Evolutionary conservation across 2,797 vertebrate genomes (phyloP).

Genomic region (Semotilus atromaculatus): DNA sequence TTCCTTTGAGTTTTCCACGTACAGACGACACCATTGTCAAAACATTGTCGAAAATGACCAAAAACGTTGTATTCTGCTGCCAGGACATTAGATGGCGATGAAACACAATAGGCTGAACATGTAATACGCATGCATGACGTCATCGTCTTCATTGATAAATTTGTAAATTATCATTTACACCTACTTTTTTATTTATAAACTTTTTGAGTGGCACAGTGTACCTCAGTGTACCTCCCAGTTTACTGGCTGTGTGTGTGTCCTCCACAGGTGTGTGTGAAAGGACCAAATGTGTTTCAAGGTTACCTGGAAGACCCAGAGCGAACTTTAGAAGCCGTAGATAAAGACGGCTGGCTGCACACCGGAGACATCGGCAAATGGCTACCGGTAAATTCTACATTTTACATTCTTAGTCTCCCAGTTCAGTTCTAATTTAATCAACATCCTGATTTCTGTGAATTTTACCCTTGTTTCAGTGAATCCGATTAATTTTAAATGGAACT

Average conservation of each 20-base stretch:
- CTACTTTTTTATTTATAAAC: neutral
- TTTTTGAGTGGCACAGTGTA: neutral
- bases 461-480: neutral
- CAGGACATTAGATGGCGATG: too few relatives aligned
- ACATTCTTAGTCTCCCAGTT: neutral
- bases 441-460: neutral
- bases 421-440: neutral
- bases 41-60: too few relatives aligned
- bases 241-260: neutral
- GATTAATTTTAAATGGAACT: neutral
- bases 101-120: too few relatives aligned
- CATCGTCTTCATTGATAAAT: too few relatives aligned
- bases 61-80: too few relatives aligned
- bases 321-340: constrained; percentile 88
- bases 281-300: constrained; percentile 91
- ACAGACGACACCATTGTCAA: too few relatives aligned
- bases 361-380: constrained; percentile 97
- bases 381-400: constrained; percentile 79
- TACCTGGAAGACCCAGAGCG: constrained; percentile 92
- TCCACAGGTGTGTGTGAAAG: constrained; percentile 93
- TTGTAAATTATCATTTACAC: neutral
- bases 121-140: too few relatives aligned
- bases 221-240: neutral
- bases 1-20: too few relatives aligned
- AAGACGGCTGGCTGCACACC: constrained; percentile 95